Evolutionary conservation across 2,888 invertebrate species (phyloP).

Genomic region (Plagodis pulveraria): DNA sequence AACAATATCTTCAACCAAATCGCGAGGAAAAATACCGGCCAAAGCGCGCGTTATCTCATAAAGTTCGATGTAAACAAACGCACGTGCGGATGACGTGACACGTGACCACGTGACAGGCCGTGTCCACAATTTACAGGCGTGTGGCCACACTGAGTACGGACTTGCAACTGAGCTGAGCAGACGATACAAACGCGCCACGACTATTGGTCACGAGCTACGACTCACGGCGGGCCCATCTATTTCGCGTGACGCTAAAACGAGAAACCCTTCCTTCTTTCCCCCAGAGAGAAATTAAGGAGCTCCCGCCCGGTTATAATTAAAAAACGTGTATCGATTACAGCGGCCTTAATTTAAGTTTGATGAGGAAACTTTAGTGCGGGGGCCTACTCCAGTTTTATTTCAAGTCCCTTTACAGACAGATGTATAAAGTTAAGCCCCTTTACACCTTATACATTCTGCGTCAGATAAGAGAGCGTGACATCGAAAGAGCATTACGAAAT

Average conservation of each 20-base stretch:
- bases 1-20: neutral
- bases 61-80: conserved; percentile 37
- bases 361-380: conserved; percentile 36
- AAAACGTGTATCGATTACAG: conserved; percentile 60
- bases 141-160: conserved; percentile 77
- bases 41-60: conserved; percentile 24
- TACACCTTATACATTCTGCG: conserved; percentile 19
- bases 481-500: conserved; percentile 29
- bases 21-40: neutral
- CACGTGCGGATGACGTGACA: conserved; percentile 58
- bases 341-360: conserved; percentile 48
- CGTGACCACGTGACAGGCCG: conserved; percentile 64
- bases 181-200: conserved; percentile 72
- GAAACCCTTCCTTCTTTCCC: conserved; percentile 74
- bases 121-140: conserved; percentile 71
- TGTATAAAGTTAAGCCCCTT: conserved; percentile 22
- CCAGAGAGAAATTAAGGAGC: conserved; percentile 71
- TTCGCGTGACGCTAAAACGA: conserved; percentile 80
- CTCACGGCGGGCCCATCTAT: conserved; percentile 79
- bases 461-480: conserved; percentile 29
- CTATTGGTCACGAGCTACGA: conserved; percentile 79
- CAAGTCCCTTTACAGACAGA: conserved; percentile 24
- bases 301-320: conserved; percentile 69
- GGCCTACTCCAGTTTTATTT: conserved; percentile 28
- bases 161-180: conserved; percentile 70